phyloP scores from a whole-genome alignment of 2,888 invertebrate species.

The Aricia artaxerxes region DNA sequence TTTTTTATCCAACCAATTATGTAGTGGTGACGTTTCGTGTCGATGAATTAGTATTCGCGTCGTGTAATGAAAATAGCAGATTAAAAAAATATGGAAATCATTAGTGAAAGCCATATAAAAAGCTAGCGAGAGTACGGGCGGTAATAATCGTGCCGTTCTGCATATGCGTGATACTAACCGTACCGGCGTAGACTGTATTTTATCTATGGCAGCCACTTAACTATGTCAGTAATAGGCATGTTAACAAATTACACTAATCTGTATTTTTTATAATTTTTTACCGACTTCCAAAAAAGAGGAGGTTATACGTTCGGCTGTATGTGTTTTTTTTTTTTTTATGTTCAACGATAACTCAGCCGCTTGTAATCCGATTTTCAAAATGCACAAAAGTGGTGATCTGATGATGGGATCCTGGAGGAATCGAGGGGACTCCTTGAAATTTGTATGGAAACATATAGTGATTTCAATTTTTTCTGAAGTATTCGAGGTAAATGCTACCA shows the following conservation, averaged over 20 bases:
- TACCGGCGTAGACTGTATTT: not conserved
- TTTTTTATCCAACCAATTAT: conserved; percentile 3
- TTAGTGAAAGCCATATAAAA: conserved; percentile 24
- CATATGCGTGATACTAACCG: conserved; percentile 17
- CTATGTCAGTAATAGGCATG: not conserved
- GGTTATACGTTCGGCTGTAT: too few species aligned
- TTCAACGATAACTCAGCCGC: too few species aligned
- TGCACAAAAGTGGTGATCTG: too few species aligned
- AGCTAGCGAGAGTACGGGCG: conserved; percentile 16
- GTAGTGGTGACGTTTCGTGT: conserved; percentile 2
- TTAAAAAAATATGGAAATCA: conserved; percentile 13
- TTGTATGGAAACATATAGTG: too few species aligned
- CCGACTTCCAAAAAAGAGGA: too few species aligned
- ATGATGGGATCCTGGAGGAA: too few species aligned
- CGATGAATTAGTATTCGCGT: conserved; percentile 22
- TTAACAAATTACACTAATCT: not conserved
- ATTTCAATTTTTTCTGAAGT: too few species aligned
- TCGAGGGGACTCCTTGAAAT: too few species aligned
- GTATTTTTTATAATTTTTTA: not conserved
- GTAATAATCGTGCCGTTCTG: conserved; percentile 1
- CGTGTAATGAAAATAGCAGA: conserved; percentile 24
- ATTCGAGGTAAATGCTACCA: too few species aligned
- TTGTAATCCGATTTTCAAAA: too few species aligned
- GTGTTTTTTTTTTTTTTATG: too few species aligned
- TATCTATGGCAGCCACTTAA: not conserved